These are phyloP conservation scores for Eulemur rubriventer DNA, from an alignment of 2,797 vertebrate genomes.

Conservation along the genomic window DNA sequence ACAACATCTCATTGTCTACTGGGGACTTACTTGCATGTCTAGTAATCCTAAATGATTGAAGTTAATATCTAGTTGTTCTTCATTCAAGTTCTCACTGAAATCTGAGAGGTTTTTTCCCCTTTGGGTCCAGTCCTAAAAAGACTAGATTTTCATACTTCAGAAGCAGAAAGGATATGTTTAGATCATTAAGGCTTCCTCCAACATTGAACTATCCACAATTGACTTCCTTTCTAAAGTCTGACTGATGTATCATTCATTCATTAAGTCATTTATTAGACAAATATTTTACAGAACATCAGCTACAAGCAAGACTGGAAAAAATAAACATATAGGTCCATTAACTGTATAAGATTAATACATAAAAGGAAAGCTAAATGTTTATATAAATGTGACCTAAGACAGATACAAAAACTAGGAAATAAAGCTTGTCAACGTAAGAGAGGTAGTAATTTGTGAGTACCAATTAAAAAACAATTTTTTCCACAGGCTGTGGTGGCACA, in stretches of 20 bases:
- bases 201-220: not conserved
- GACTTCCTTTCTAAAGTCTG: slow-evolving; percentile 14
- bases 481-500: not conserved
- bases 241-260: not conserved
- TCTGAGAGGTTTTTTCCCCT: not conserved
- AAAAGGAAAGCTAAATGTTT: not conserved
- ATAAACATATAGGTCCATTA: not conserved
- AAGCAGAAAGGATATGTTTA: not conserved
- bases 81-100: slow-evolving; percentile 22
- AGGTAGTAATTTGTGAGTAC: slow-evolving; percentile 49
- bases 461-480: not conserved
- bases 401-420: not conserved
- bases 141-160: not conserved
- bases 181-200: not conserved
- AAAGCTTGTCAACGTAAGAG: slow-evolving; percentile 11
- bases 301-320: not conserved
- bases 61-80: not conserved
- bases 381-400: not conserved
- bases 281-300: slow-evolving; percentile 39
- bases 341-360: slow-evolving; percentile 22
- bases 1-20: not conserved
- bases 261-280: not conserved
- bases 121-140: slow-evolving; percentile 2
- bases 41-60: slow-evolving; percentile 4
- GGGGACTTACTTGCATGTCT: not conserved